A percentile compares a stretch with the other conserved stretches of the same genome.
phyloP scores from a whole-genome alignment of 2,888 invertebrate species.

The Stenurella melanura region DNA sequence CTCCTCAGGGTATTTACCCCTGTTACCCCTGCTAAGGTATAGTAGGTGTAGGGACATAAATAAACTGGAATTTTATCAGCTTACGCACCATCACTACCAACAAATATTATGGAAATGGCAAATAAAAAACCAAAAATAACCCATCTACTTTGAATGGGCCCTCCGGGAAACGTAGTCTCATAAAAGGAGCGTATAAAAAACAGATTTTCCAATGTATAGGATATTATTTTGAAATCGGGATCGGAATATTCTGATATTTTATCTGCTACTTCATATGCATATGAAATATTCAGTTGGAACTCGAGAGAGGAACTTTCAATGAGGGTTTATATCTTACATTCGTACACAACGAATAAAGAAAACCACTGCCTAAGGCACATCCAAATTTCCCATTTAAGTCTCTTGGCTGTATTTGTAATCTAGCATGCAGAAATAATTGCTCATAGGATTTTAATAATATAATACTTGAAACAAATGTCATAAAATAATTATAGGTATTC shows the following conservation, averaged over 20 bases:
- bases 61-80: conserved; percentile 60
- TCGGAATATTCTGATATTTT: conserved; percentile 34
- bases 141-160: conserved; percentile 44
- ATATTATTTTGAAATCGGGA: conserved; percentile 39
- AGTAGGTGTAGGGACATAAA: conserved; percentile 57
- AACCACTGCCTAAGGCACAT: too few relatives aligned
- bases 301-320: not conserved
- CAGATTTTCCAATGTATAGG: conserved; percentile 39
- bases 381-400: too few relatives aligned
- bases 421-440: too few relatives aligned
- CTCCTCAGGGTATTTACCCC: conserved; percentile 59
- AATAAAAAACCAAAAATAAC: conserved; percentile 50
- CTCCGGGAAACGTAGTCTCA: conserved; percentile 41
- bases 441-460: too few relatives aligned
- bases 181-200: conserved; percentile 37
- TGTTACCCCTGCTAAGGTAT: conserved; percentile 55
- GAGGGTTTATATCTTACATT: not conserved
- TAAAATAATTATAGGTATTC: too few relatives aligned
- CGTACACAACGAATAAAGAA: not conserved
- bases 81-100: conserved; percentile 46
- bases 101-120: conserved; percentile 49
- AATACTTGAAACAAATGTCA: too few relatives aligned
- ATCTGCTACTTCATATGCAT: conserved; percentile 30
- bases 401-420: too few relatives aligned
- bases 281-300: conserved; percentile 30